Evolutionary conservation across 2,888 invertebrate species (phyloP), one percentile per base, ranked within the genome.

Genomic region (Agrotis exclamationis): DNA sequence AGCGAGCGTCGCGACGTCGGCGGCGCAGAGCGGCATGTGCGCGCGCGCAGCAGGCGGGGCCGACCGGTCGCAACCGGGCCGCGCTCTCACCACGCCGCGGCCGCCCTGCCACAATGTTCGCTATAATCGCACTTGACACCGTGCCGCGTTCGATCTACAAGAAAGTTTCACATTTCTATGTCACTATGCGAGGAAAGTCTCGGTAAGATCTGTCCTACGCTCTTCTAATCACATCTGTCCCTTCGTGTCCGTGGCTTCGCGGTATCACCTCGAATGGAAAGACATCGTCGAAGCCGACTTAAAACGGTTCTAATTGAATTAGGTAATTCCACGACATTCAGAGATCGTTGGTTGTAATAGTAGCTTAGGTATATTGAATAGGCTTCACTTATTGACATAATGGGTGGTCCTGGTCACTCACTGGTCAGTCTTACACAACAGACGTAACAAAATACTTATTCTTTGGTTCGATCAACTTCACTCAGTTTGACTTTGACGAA

Each of bases 1-100:
- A 89, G 89, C 90, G 91, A 91, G 95, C 95, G 95, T 95, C 95
- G 95, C 95, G 95, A 94, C 95, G 95, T 93, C 93, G 94, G 87
- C 95, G 95, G 93, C 93, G 91, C 95, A 91, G 90, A 92, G 93
- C 94, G 92, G 93, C 92, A 87, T 93, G 91, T 92, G 93, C 93
- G 93, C 93, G 88, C 88, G 90, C 92, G 91, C 78, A 74, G 88
- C 86, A 85, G 92, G 95, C 91, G 95, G 95, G 94, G 94, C 93
- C 95, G 95, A 95, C 95, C 95, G 96, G 95, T 95, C 95, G 94
- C 95, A 95, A 95, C 92, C 94, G 94, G 96, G 95, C 93, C 95
- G 93, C 93, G 91, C 95, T 95, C 95, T 94, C 95, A 93, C 95
- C 95, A 89, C 87, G 88, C 91, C 85, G 80, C 84, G 86, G 83